Percentiles rank a stretch among this genome's conserved stretches.
These are phyloP conservation scores for Thyatira batis DNA, from an alignment of 2,888 invertebrate genomes.

Conservation along the genomic window DNA sequence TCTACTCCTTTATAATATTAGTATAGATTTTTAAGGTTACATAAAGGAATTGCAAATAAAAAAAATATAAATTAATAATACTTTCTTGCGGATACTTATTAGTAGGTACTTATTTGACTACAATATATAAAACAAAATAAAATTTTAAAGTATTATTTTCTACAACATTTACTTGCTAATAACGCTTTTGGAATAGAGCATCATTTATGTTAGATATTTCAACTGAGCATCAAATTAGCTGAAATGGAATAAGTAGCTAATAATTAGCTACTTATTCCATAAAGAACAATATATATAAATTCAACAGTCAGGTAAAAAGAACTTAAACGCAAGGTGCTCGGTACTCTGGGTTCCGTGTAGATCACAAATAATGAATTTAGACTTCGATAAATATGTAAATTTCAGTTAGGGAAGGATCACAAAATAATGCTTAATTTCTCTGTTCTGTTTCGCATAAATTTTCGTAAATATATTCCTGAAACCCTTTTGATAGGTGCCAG, in stretches of 20 bases:
- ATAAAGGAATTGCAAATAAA: too few species aligned
- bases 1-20: too few species aligned
- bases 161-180: too few species aligned
- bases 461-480: constrained; percentile 59
- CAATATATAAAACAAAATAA: too few species aligned
- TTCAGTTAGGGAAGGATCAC: constrained; percentile 54
- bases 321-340: constrained; percentile 4
- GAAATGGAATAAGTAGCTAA: background rate
- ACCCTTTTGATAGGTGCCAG: constrained; percentile 52
- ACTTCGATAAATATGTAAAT: constrained; percentile 73
- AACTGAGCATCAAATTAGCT: background rate
- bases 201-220: background rate
- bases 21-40: too few species aligned
- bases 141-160: too few species aligned
- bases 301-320: too few species aligned
- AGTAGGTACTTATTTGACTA: too few species aligned
- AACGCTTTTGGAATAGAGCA: too few species aligned
- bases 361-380: constrained; percentile 61
- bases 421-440: constrained; percentile 72
- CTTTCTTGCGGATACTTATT: too few species aligned
- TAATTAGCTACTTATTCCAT: too few species aligned
- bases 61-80: too few species aligned
- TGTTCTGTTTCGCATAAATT: constrained; percentile 71
- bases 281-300: background rate
- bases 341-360: constrained; percentile 29